A percentile compares a stretch with the other conserved stretches of the same genome.
Conservation (phyloP, 2,113 vertebrate genomes). For the Brachyhypopomus occidentalis region DNA sequence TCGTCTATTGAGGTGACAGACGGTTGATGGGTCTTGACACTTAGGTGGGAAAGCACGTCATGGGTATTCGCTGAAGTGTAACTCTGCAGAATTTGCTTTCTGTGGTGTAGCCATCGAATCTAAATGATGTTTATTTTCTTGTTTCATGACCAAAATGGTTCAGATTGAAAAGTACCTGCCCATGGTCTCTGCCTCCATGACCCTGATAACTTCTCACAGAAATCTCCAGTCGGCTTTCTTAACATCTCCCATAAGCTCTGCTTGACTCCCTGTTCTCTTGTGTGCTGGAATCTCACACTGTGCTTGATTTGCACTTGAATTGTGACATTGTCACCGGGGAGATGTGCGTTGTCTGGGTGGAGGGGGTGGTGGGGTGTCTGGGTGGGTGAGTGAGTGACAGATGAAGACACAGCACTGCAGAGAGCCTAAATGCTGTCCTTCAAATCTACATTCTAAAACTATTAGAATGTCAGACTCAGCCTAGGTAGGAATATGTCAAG, state of each 20-base stretch:
- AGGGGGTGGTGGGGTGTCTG: too few species aligned
- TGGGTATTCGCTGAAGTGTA: neutral
- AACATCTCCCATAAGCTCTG: neutral
- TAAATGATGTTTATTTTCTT: neutral
- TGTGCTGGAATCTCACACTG: neutral
- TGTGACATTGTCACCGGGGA: neutral
- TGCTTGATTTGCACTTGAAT: neutral
- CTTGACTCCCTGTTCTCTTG: neutral
- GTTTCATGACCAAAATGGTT: neutral
- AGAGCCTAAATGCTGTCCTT: neutral
- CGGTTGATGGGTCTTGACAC: neutral
- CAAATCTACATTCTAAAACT: constrained; percentile 4
- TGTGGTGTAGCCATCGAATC: neutral
- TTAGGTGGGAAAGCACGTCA: neutral
- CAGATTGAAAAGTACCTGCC: neutral
- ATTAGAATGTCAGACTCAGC: neutral
- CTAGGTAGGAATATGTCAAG: neutral
- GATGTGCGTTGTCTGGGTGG: neutral
- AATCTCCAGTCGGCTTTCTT: too few species aligned
- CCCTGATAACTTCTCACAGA: too few species aligned
- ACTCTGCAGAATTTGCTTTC: neutral
- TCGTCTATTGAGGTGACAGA: neutral
- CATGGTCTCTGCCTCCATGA: neutral
- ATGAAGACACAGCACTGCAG: too few species aligned
- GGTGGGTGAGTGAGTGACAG: too few species aligned